Percentiles rank a stretch among this genome's conserved stretches.
These are phyloP conservation scores for Rhizoglyphus robini DNA, from an alignment of 1,140 invertebrate genomes.

Conservation along the genomic window DNA sequence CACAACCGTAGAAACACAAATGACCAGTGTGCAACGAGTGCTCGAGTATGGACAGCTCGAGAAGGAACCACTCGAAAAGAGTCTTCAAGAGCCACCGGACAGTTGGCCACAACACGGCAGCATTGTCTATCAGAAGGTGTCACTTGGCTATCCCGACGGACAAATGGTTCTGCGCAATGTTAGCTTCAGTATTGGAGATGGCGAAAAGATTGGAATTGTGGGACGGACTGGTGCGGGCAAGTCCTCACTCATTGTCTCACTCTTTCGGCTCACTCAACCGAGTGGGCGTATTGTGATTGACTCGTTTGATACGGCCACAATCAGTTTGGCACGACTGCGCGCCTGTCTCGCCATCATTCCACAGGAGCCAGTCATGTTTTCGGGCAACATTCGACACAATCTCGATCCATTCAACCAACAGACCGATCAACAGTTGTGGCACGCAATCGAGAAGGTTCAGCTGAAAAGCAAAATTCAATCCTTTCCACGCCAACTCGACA, in stretches of 20 bases:
- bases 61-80: slow-evolving; percentile 43
- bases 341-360: slow-evolving; percentile 39
- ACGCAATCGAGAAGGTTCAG: slow-evolving; percentile 56
- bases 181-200: slow-evolving; percentile 37
- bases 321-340: slow-evolving; percentile 38
- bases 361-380: slow-evolving; percentile 60
- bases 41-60: slow-evolving; percentile 45
- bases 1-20: slow-evolving; percentile 63
- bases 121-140: slow-evolving; percentile 54
- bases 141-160: slow-evolving; percentile 43
- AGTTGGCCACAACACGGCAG: slow-evolving; percentile 42
- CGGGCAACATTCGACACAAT: slow-evolving; percentile 60
- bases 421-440: slow-evolving; percentile 49
- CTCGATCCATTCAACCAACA: slow-evolving; percentile 67
- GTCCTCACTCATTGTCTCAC: slow-evolving; percentile 32
- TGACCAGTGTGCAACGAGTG: slow-evolving; percentile 58
- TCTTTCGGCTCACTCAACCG: slow-evolving; percentile 33
- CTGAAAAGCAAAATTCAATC: slow-evolving; percentile 50
- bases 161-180: slow-evolving; percentile 50
- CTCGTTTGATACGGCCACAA: slow-evolving; percentile 34
- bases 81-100: slow-evolving; percentile 32
- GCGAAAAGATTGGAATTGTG: slow-evolving; percentile 37
- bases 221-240: slow-evolving; percentile 39
- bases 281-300: slow-evolving; percentile 39
- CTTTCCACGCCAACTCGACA: slow-evolving; percentile 39